phyloP scores from a whole-genome alignment of 2,113 vertebrate genomes.

The Eulemur macaco region DNA sequence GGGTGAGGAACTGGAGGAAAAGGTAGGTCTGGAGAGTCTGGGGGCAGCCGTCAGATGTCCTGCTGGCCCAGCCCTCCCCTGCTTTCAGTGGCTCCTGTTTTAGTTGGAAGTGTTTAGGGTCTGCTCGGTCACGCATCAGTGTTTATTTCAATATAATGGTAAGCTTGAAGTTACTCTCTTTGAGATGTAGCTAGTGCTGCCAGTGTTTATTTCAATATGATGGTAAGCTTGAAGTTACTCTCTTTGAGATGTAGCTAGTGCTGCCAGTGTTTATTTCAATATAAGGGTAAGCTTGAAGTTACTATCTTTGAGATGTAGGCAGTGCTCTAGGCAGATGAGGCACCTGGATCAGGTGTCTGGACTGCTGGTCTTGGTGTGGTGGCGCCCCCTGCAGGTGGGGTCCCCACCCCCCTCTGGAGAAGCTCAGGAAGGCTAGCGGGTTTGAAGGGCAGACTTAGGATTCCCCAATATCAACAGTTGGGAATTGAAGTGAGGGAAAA shows the following conservation, averaged over 20 bases:
- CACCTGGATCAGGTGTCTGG: neutral
- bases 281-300: neutral
- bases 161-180: neutral
- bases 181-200: too few relatives aligned
- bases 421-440: too few relatives aligned
- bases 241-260: too few relatives aligned
- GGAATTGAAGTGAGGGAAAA: neutral
- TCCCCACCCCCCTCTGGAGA: neutral
- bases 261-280: neutral
- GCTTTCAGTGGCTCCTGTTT: too few relatives aligned
- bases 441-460: neutral
- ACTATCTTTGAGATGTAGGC: too few relatives aligned
- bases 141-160: neutral
- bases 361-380: neutral
- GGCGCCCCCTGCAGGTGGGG: too few relatives aligned
- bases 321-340: neutral
- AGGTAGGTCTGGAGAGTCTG: neutral
- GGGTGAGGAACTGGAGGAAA: neutral
- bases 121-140: neutral
- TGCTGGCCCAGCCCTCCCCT: accelerated
- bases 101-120: neutral
- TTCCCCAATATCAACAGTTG: too few relatives aligned
- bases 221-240: neutral
- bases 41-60: neutral
- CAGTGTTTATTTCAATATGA: neutral